Conservation (phyloP, 2,888 invertebrate genomes). For the Coenonympha glycerion region DNA sequence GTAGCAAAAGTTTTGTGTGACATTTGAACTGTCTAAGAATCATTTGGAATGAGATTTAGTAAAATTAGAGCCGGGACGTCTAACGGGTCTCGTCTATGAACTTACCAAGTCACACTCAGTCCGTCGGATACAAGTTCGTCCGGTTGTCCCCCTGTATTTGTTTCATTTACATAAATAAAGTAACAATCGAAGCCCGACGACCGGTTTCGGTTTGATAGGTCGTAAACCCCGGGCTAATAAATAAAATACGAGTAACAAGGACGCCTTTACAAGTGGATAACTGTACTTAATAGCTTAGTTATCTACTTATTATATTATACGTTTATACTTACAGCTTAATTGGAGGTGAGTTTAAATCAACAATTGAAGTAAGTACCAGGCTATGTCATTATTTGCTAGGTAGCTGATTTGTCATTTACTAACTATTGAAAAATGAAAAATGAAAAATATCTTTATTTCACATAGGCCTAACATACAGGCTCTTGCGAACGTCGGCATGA, state of each 20-base stretch:
- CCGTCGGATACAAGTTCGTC: conserved; percentile 16
- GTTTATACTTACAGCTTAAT: background rate
- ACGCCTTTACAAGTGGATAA: conserved; percentile 21
- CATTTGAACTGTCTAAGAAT: too few relatives aligned
- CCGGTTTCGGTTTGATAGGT: conserved; percentile 34
- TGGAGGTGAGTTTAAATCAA: background rate
- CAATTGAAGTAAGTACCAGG: background rate
- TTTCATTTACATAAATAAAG: conserved; percentile 26
- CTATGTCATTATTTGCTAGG: background rate
- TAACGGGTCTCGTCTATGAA: conserved; percentile 19
- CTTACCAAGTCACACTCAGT: too few relatives aligned
- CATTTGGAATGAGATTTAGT: conserved; percentile 4
- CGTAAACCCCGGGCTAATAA: conserved; percentile 36
- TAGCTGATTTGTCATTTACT: too few relatives aligned
- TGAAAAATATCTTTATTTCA: too few relatives aligned
- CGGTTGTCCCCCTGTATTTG: conserved; percentile 25
- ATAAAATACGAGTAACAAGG: conserved; percentile 21
- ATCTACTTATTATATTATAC: too few relatives aligned
- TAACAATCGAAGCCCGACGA: conserved; percentile 21
- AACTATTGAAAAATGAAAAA: too few relatives aligned
- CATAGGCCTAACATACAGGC: too few relatives aligned
- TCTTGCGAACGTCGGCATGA: too few relatives aligned
- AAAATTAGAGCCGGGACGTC: conserved; percentile 12
- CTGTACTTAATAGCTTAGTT: conserved; percentile 22
- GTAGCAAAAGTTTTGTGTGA: too few relatives aligned